Conservation (phyloP, 2,797 vertebrate species). For the Cyprinodon diabolis region DNA sequence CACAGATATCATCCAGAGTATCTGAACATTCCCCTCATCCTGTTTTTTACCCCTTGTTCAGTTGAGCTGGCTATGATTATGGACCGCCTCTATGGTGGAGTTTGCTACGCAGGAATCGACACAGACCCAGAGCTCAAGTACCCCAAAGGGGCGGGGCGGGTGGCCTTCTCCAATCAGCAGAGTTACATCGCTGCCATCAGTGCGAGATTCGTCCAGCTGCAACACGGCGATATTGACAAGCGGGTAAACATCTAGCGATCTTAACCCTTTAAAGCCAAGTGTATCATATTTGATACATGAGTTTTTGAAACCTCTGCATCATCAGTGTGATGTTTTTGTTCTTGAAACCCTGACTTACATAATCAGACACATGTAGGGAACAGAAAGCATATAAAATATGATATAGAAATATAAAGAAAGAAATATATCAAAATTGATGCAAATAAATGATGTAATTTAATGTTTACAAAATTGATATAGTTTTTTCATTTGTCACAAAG, state of each 20-base stretch:
- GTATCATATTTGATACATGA: no score
- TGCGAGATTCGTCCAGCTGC: slow-evolving; percentile 96
- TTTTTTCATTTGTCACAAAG: no score
- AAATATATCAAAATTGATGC: no score
- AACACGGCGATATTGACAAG: slow-evolving; percentile 98
- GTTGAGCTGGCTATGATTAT: slow-evolving; percentile 99
- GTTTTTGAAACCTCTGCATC: no score
- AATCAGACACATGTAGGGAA: no score
- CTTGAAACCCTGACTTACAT: no score
- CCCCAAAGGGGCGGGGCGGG: slow-evolving; percentile 95
- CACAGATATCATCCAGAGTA: not conserved
- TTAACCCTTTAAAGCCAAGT: no score
- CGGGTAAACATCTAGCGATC: slow-evolving; percentile 73
- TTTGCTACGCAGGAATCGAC: slow-evolving; percentile 97
- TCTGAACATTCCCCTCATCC: not conserved
- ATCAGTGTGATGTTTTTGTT: no score
- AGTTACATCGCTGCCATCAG: slow-evolving; percentile 99
- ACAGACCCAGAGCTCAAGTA: slow-evolving; percentile 98
- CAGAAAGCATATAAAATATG: no score
- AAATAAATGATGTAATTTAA: no score
- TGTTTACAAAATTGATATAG: no score
- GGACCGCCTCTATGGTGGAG: slow-evolving; percentile 97
- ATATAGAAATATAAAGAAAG: no score
- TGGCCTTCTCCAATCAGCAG: slow-evolving; percentile 99
- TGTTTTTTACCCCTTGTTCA: slow-evolving; percentile 52